Evolutionary conservation across 2,888 invertebrate genomes (phyloP).

Genomic region (Peribatodes rhomboidaria): DNA sequence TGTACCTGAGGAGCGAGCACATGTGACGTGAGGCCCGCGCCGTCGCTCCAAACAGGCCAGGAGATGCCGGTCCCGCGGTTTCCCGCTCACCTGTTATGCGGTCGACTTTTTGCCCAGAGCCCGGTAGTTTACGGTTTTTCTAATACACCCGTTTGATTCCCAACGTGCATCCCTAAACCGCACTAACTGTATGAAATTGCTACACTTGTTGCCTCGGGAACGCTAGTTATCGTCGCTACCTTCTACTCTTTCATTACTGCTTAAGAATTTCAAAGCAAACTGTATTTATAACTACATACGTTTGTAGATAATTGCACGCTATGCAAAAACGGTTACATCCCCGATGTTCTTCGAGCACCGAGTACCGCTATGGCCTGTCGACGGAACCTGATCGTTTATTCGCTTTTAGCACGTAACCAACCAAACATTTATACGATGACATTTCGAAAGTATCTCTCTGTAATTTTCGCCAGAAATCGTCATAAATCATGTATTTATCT

Average conservation of each 20-base stretch:
- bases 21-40: no score
- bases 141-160: conserved; percentile 63
- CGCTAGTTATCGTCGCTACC: conserved; percentile 47
- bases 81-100: conserved; percentile 64
- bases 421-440: conserved; percentile 48
- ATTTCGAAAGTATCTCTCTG: conserved; percentile 47
- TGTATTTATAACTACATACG: conserved; percentile 43
- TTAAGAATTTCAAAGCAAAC: conserved; percentile 58
- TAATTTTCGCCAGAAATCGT: conserved; percentile 56
- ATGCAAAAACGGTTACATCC: conserved; percentile 50
- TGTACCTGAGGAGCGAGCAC: conserved; percentile 23
- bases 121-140: conserved; percentile 69
- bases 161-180: conserved; percentile 68
- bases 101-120: conserved; percentile 68
- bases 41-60: conserved; percentile 35
- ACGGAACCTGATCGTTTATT: conserved; percentile 47
- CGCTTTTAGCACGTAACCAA: conserved; percentile 48
- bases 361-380: conserved; percentile 51
- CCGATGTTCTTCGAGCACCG: conserved; percentile 43
- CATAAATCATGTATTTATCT: conserved; percentile 62
- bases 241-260: conserved; percentile 64
- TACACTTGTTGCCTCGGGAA: conserved; percentile 54
- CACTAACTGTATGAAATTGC: conserved; percentile 71
- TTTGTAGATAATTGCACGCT: conserved; percentile 53
- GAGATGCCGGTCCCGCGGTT: conserved; percentile 50